A percentile compares a stretch with the other conserved stretches of the same genome.
phyloP scores from a whole-genome alignment of 2,113 vertebrate genomes.

The Hystrix cristata region DNA sequence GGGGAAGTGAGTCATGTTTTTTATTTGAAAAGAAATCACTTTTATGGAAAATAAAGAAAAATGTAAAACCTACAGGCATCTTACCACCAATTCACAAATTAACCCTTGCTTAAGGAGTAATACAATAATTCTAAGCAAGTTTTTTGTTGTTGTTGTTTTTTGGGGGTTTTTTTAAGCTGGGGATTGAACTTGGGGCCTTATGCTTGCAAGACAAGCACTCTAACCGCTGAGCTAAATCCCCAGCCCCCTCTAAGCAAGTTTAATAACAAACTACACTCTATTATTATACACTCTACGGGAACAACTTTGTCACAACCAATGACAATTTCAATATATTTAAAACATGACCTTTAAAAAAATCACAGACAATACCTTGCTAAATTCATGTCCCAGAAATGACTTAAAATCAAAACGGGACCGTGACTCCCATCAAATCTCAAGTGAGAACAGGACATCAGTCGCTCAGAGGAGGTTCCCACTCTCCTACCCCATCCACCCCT shows the following conservation, averaged over 20 bases:
- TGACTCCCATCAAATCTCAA: slow-evolving; percentile 6
- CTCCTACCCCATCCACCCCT: not conserved
- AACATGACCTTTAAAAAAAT: not conserved
- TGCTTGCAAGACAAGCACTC: too few species aligned
- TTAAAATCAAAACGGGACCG: not conserved
- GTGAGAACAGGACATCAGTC: not conserved
- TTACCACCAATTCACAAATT: not conserved
- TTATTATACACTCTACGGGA: not conserved
- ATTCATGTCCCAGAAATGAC: not conserved
- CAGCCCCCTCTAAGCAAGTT: not conserved
- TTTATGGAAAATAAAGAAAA: slow-evolving; percentile 38
- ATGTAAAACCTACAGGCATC: not conserved
- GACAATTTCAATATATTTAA: slow-evolving; percentile 31
- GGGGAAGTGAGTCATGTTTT: not conserved
- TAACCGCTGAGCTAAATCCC: too few species aligned
- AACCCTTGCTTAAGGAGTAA: not conserved
- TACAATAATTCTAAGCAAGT: not conserved
- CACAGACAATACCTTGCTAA: not conserved
- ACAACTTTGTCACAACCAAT: not conserved
- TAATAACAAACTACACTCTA: slow-evolving; percentile 29
- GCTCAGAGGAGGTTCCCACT: not conserved
- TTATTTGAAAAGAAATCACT: slow-evolving; percentile 49
- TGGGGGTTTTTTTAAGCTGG: too few species aligned
- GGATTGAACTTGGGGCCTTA: too few species aligned
- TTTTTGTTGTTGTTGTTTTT: not conserved